phyloP scores from a whole-genome alignment of 2,113 vertebrate species.

The Amblyornis subalaris region DNA sequence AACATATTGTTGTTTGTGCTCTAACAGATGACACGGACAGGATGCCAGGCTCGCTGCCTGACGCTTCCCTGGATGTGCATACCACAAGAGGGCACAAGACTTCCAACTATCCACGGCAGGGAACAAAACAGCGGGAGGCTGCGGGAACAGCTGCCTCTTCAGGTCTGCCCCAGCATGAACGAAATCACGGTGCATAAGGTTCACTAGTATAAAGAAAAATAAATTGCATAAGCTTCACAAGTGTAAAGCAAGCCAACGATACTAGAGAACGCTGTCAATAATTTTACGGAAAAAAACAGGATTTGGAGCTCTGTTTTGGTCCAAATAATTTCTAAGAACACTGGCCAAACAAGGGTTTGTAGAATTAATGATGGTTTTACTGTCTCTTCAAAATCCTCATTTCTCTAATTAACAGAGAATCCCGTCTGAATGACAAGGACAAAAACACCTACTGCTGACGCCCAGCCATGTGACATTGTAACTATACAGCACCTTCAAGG shows the following conservation, averaged over 20 bases:
- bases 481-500: not conserved
- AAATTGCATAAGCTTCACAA: not conserved
- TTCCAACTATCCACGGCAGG: not conserved
- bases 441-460: not conserved
- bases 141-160: not conserved
- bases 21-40: rapidly evolving
- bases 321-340: not conserved
- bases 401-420: not conserved
- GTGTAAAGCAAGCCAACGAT: not conserved
- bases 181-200: not conserved
- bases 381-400: not conserved
- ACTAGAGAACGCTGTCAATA: not conserved
- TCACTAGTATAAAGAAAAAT: not conserved
- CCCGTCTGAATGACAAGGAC: not conserved
- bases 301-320: not conserved
- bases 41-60: not conserved
- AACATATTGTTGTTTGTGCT: rapidly evolving
- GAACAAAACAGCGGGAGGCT: rapidly evolving
- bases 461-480: not conserved
- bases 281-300: not conserved
- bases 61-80: not conserved
- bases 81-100: slow-evolving; percentile 55
- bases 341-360: not conserved
- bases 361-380: not conserved
- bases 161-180: not conserved